phyloP scores from a whole-genome alignment of 2,888 invertebrate genomes.

The Mechanitis mazaeus region DNA sequence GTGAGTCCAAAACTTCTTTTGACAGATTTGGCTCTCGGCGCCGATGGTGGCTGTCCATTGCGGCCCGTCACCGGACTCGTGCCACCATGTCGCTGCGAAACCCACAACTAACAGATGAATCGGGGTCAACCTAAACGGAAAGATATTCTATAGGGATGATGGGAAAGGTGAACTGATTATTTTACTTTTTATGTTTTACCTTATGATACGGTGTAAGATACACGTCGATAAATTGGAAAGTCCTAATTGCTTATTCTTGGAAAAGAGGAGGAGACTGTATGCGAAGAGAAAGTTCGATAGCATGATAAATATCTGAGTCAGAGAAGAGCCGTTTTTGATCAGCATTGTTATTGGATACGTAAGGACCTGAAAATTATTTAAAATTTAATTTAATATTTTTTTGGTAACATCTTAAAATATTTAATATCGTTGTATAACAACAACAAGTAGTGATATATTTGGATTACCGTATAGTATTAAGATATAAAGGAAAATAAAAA shows the following conservation, averaged over 20 bases:
- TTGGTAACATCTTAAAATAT: too few relatives aligned
- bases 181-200: conserved; percentile 35
- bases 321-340: conserved; percentile 52
- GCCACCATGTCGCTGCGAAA: conserved; percentile 54
- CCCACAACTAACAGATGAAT: conserved; percentile 48
- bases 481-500: too few relatives aligned
- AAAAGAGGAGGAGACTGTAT: conserved; percentile 46
- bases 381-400: too few relatives aligned
- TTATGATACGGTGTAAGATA: conserved; percentile 42
- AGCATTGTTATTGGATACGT: conserved; percentile 43
- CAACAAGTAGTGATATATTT: too few relatives aligned
- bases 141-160: neutral
- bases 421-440: too few relatives aligned
- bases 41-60: conserved; percentile 47
- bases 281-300: conserved; percentile 55
- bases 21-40: conserved; percentile 43
- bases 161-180: neutral
- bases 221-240: conserved; percentile 40
- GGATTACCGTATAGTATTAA: too few relatives aligned
- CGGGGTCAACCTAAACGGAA: conserved; percentile 43
- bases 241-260: conserved; percentile 36
- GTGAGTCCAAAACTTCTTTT: conserved; percentile 53
- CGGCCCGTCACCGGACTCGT: conserved; percentile 40
- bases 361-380: conserved; percentile 34
- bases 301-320: conserved; percentile 52